Percentiles rank a stretch among this genome's conserved stretches.
These are phyloP conservation scores for Rallus crepitans DNA, from an alignment of 2,797 vertebrate species.

Conservation along the genomic window DNA sequence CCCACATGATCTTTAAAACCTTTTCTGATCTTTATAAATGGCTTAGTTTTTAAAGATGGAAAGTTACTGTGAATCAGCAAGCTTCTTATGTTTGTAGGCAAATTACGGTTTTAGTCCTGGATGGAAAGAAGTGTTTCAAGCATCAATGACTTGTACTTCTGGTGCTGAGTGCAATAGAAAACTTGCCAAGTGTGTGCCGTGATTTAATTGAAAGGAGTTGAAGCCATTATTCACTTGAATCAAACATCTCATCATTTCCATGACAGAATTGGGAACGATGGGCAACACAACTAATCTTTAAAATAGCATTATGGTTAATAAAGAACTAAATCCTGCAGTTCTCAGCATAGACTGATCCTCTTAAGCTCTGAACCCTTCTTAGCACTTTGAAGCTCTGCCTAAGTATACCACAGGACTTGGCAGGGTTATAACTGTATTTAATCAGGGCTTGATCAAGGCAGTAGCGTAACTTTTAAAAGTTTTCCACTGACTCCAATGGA, in stretches of 20 bases:
- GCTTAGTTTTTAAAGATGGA: neutral
- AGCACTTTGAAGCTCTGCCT: slow-evolving; percentile 2
- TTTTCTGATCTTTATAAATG: neutral
- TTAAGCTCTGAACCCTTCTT: neutral
- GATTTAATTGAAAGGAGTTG: neutral
- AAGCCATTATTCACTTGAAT: neutral
- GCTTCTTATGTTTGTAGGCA: neutral
- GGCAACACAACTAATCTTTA: neutral
- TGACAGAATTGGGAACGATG: neutral
- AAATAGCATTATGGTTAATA: neutral
- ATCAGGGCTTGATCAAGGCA: neutral
- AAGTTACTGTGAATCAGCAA: neutral
- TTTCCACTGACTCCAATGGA: neutral
- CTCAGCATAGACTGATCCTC: neutral
- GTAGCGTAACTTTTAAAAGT: neutral
- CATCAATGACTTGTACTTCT: neutral
- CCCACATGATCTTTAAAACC: neutral
- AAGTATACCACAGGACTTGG: neutral
- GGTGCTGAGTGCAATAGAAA: neutral
- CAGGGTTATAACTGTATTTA: neutral
- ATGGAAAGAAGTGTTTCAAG: neutral
- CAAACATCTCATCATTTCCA: neutral
- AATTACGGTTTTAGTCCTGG: neutral
- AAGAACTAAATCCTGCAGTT: neutral
- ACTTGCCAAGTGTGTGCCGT: accelerated